Evolutionary conservation across 2,113 vertebrate genomes (phyloP), one percentile per base, ranked within the genome.

Genomic region (Muscicapa adusta): DNA sequence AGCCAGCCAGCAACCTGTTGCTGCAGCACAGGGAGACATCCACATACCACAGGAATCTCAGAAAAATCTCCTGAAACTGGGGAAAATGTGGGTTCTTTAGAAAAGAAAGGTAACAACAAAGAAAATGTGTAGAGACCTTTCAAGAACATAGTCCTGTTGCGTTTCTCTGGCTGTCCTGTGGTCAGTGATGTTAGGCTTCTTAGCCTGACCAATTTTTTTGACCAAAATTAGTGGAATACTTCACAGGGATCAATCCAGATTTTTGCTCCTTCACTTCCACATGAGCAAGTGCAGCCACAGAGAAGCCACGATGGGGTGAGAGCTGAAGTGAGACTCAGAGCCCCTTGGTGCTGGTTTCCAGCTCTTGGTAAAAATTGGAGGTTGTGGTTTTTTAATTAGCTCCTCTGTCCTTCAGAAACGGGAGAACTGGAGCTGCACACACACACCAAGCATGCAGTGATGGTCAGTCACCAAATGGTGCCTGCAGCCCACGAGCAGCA

Each of bases 21-120:
- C 20, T 57, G 10, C 7, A 67, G 40, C 8, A 5, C 34, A 73
- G 20, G 33, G 38, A 77, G 8, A 62, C 23, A 34, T 12, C n/a
- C 26, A 20, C 3, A 1, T 6, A 56, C 18, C 22, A 42, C 0
- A 0, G 4, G 4, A 18, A 56, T 25, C 56, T 42, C 68, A 19
- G 31, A 63, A 84, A 81, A 71, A 48, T 34, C 20, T 79, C 29
- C 50, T 45, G 28, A 61, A 80, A 54, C 4, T 3, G 2, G 3
- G 12, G 8, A 45, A 85, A 74, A 48, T 6, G 7, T 8, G 8
- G 1, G 0, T 33, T 85, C 9, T 29, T 25, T 34, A 25, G 33
- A 31, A 58, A 40, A 63, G 18, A 65, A 89, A 60, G 11, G 2
- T 34, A 54, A 43, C 3, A 5, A 23, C 5, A 76, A 76, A 33